Evolutionary conservation across 1,140 invertebrate species (phyloP), one percentile per base, ranked within the genome.

Genomic region (Sycophila sp.): DNA sequence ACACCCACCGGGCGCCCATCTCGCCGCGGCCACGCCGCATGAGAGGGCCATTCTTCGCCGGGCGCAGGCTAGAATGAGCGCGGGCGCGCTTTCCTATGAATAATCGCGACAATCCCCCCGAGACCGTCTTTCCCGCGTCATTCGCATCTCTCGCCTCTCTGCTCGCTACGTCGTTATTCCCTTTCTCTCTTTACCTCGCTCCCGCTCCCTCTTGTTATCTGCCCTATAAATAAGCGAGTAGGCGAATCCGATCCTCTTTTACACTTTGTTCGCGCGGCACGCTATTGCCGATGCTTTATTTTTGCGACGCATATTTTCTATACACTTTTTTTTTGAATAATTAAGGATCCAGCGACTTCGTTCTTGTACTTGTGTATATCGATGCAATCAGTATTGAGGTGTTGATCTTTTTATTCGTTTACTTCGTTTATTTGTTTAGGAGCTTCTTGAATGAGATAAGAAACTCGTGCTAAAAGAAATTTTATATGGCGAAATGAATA

Each of bases 61-160:
- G 0, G 19, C 6, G 28, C n/a, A 11, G 19, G 45, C 17, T 63
- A 55, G 63, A 65, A 65, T 55, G 26, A 32, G n/a, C 10, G 26
- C 62, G 65, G 13, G 17, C 69, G 73, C 69, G 70, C 72, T 51
- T 32, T 19, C n/a, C 62, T 66, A 59, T 68, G 65, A 68, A 68
- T 68, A 68, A 68, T 68, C 55, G 40, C 65, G 28, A 45, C 51
- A 17, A 66, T 59, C 40, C 65, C n/a, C n/a, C 28, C 30, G 47
- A 63, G 30, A 65, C 49, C 2, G 15, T 3, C 53, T 56, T 7
- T 10, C 2, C 2, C 40, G 26, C 28, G 8, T 28, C 40, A 22
- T 30, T 6, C 26, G 28, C n/a, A 26, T 26, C 53, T 4, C 24
- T 11, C 53, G 15, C 40, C 40, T 64, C 34, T 28, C 34, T 19